Base-by-base conservation (phyloP, 2,797 vertebrate genomes). In the Yasuhikotakia modesta region DNA sequence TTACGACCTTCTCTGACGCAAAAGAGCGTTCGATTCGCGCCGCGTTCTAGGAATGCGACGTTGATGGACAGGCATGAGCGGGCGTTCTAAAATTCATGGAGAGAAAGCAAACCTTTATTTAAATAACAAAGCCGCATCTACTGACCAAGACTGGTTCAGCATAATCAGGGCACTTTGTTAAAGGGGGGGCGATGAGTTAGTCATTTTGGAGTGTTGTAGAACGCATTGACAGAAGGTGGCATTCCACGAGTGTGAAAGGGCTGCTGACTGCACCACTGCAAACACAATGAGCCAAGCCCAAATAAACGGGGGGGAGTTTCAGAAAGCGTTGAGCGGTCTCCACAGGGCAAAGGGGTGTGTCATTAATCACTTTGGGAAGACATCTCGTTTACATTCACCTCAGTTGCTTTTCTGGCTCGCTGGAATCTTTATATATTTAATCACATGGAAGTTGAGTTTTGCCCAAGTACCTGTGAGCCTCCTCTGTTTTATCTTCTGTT, bases 401-500 rank as follows among this genome's bases (percentile, higher is more conserved):
- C 70, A 66, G 43, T 32, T 61, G 50, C 57, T 43, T 73, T 61
- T 68, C 58, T 39, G 58, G 39, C 39, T 69, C 24, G 57, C 43
- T 45, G 46, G 24, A 63, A 35, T 7, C 30, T 35, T 35, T 22
- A 16, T 6, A 39, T 24, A 17, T 53, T 13, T 45, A 19, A 48
- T 17, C 4, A n/a, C n/a, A 1, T 35, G 65, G 21, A 19, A 22
- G 0, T 53, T 7, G 6, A 17, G 24, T 45, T 75, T 57, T 57
- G 35, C 66, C 39, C 32, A 11, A 16, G 17, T 85, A 99, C 98
- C 98, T 99, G 94, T 99, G 97, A 70, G 93, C 91, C 87, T 99
- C 98, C 87, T 99, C 97, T 0, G 96, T 99, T 93, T 97, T 99
- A 66, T 97, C 96, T 90, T 97, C 96, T 1, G 92, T 94, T 83